Conservation (phyloP, 2,797 vertebrate species). For the Mormyrus proboscirostris region DNA sequence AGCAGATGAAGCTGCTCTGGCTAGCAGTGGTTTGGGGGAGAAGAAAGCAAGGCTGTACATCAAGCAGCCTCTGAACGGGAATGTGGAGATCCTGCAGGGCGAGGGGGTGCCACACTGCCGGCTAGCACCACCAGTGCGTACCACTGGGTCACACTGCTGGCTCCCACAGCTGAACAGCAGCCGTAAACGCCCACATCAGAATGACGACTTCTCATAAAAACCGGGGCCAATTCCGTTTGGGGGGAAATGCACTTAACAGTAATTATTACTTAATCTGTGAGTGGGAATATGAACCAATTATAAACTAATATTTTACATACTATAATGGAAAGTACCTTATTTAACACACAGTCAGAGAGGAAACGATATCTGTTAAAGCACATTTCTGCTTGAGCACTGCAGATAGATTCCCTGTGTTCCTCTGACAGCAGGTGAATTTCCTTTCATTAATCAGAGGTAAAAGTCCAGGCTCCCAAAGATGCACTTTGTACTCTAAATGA, state of each 20-base stretch:
- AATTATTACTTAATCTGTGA: background rate
- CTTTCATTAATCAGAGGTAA: background rate
- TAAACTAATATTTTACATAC: background rate
- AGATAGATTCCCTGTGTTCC: background rate
- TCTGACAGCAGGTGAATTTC: background rate
- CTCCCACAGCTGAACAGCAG: background rate
- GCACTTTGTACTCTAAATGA: conserved; percentile 35
- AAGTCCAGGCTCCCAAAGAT: background rate
- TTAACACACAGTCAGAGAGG: background rate
- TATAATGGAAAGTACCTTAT: background rate
- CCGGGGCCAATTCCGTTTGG: background rate
- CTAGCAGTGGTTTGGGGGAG: conserved; percentile 42
- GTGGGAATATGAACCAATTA: background rate
- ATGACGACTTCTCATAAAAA: background rate
- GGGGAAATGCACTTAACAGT: background rate
- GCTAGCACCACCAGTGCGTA: too few species aligned
- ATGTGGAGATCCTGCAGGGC: background rate
- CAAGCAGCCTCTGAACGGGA: conserved; percentile 50
- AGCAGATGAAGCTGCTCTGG: conserved; percentile 63
- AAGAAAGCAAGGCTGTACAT: conserved; percentile 61
- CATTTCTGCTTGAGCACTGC: background rate
- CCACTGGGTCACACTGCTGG: too few species aligned
- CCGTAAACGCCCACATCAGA: background rate
- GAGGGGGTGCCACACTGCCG: background rate
- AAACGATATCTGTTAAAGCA: background rate